phyloP scores from a whole-genome alignment of 92 coral and sea anemone species.

The Epizoanthus rinbou region DNA sequence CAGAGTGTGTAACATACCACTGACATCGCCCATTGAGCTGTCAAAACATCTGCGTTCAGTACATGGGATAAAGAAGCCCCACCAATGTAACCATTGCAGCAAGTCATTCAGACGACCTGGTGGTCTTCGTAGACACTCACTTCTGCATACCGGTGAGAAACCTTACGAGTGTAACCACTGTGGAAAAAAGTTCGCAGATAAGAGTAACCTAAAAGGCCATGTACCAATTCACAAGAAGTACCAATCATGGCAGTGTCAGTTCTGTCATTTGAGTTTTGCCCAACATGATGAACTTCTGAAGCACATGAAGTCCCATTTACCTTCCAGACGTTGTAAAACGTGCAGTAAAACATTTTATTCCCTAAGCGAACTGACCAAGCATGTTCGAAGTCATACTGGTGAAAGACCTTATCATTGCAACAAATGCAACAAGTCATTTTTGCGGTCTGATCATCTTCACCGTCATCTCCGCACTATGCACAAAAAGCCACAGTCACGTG shows the following conservation, averaged over 20 bases:
- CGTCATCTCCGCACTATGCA: neutral
- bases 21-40: neutral
- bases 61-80: constrained; percentile 20
- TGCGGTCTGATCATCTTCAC: neutral
- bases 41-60: constrained; percentile 15
- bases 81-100: constrained; percentile 3
- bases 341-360: constrained; percentile 1
- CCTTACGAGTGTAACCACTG: constrained; percentile 14
- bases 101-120: constrained; percentile 12
- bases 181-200: constrained; percentile 7
- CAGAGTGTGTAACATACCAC: constrained; percentile 1
- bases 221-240: neutral
- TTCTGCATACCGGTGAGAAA: neutral
- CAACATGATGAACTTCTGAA: neutral
- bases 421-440: constrained; percentile 8
- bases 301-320: neutral
- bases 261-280: neutral
- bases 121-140: constrained; percentile 23
- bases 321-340: neutral
- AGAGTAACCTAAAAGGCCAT: neutral
- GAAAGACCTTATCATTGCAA: constrained; percentile 3
- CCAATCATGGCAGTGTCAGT: neutral
- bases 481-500: neutral
- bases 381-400: neutral
- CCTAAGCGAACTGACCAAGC: constrained; percentile 4